Base-by-base conservation (phyloP, 2,888 invertebrate genomes). In the Tortrix viridana region DNA sequence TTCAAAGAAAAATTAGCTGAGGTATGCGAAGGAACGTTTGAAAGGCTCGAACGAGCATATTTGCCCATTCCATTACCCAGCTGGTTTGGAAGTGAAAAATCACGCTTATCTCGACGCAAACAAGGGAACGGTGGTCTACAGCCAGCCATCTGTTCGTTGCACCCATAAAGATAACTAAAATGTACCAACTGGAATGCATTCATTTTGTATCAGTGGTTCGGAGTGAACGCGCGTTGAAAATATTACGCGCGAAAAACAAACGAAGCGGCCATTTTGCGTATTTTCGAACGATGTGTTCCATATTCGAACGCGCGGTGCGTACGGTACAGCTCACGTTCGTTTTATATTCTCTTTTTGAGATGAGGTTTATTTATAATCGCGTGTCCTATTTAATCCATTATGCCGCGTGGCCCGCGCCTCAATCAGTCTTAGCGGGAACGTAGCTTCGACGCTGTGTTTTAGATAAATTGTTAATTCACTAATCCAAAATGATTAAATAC, bases 341-440 rank as follows among this genome's bases (percentile, higher is more conserved):
- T 88, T 86, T 82, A 87, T 87, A 88, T 85, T 86, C 85, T 86
- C 85, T 88, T 83, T 84, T 88, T 84, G 83, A 85, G 84, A 86
- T 89, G 86, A 81, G 86, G 90, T 91, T 91, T 92, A 92, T 92
- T 92, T 92, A 88, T 86, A 83, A 90, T 90, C 92, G 82, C 79
- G 88, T 84, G 91, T 89, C 91, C 91, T 90, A 92, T 91, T 90
- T 92, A 91, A 91, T 91, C 88, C 88, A 90, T 89, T 89, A 82
- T 84, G 81, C 84, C 80, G 85, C 77, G 80, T 75, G 77, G 84
- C 83, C 76, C 77, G 81, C 82, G 85, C 82, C 79, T 79, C 85
- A 84, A 88, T 89, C 91, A 91, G 91, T 92, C 86, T 89, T 79
- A 80, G 81, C 81, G 76, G 82, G 81, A 83, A 80, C 78, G 82